phyloP scores from a whole-genome alignment of 2,113 vertebrate genomes.

The Galeopterus variegatus region DNA sequence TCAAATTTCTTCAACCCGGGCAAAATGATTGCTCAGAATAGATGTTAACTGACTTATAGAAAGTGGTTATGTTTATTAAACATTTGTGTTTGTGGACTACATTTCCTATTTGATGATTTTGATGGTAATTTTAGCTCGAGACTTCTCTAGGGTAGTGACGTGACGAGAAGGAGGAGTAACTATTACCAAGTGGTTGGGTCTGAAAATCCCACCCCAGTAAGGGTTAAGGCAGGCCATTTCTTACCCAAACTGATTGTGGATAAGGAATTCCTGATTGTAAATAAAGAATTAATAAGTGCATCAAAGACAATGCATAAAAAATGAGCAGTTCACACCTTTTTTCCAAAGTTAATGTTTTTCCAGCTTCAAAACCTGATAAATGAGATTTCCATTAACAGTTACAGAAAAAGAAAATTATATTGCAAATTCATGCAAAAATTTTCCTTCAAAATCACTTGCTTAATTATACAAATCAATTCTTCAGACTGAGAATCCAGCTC shows the following conservation, averaged over 20 bases:
- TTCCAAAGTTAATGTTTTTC: slow-evolving; percentile 83
- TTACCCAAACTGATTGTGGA: not conserved
- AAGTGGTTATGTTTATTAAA: not conserved
- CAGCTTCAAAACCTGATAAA: slow-evolving; percentile 84
- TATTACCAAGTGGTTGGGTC: no score
- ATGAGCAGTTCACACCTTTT: slow-evolving; percentile 83
- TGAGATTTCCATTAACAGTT: slow-evolving; percentile 86
- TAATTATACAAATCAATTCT: slow-evolving; percentile 84
- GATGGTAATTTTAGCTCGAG: not conserved
- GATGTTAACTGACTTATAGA: not conserved
- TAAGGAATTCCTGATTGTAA: slow-evolving; percentile 50
- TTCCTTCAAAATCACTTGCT: slow-evolving; percentile 78
- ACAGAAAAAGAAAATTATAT: slow-evolving; percentile 85
- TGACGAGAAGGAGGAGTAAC: not conserved
- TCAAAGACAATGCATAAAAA: slow-evolving; percentile 78
- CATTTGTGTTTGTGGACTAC: not conserved
- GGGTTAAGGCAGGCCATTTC: slow-evolving; percentile 11
- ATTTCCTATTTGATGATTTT: not conserved
- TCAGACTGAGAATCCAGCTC: slow-evolving; percentile 59
- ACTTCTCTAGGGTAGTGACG: not conserved
- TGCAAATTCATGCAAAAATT: slow-evolving; percentile 84
- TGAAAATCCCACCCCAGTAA: not conserved
- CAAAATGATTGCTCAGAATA: not conserved
- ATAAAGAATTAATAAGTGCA: slow-evolving; percentile 74
- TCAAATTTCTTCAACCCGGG: not conserved